Evolutionary conservation across 2,797 vertebrate species (phyloP).

Genomic region (Merluccius polli): DNA sequence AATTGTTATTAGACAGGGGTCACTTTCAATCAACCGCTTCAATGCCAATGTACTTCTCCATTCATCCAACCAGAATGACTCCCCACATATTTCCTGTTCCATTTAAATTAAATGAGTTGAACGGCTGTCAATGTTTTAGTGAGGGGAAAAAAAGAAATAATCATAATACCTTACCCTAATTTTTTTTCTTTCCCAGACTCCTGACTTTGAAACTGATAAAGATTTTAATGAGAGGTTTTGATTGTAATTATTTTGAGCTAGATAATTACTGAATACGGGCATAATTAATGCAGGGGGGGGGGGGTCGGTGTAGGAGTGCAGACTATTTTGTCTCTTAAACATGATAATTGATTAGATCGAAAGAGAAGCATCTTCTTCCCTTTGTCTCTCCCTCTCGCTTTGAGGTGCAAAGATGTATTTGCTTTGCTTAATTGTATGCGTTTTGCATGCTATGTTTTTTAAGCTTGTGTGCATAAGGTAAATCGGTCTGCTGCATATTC

Average conservation of each 20-base stretch:
- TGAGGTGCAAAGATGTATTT: conserved; percentile 7
- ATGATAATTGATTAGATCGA: conserved; percentile 43
- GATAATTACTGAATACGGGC: conserved; percentile 56
- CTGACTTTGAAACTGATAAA: conserved; percentile 56
- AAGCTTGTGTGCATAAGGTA: not conserved
- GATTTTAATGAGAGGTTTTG: conserved; percentile 63
- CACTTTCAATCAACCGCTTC: conserved; percentile 67
- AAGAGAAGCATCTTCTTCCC: conserved; percentile 34
- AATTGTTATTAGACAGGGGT: conserved; percentile 69
- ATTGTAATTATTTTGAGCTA: conserved; percentile 64
- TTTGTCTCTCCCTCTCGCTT: conserved; percentile 36
- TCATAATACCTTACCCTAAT: conserved; percentile 28
- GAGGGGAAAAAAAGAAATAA: conserved; percentile 28
- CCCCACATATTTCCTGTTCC: conserved; percentile 54
- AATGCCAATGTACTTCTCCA: conserved; percentile 33
- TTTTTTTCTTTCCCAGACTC: conserved; percentile 36
- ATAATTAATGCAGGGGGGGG: conserved; percentile 49
- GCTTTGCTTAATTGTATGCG: not conserved
- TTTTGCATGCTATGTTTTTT: not conserved
- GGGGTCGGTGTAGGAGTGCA: conserved; percentile 24
- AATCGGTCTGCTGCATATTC: not conserved
- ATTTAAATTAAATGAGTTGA: conserved; percentile 50
- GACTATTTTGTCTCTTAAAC: conserved; percentile 40
- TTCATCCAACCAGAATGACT: conserved; percentile 57
- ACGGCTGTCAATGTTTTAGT: conserved; percentile 34